Evolutionary conservation across 2,113 vertebrate species (phyloP).

Genomic region (Limnothrissa miodon): DNA sequence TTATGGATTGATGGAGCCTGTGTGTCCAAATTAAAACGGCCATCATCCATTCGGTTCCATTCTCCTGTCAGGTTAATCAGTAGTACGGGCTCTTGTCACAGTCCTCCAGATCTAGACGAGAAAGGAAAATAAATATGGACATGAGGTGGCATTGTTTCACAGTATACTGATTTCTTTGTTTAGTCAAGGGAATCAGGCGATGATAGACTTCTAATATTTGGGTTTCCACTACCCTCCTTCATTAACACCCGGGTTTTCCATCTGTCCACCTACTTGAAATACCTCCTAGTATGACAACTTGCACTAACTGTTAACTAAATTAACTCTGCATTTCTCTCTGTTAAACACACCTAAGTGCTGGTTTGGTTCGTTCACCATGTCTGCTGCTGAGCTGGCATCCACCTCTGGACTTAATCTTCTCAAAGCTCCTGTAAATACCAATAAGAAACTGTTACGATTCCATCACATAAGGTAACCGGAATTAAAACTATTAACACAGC

Average conservation of each 20-base stretch:
- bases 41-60: background rate
- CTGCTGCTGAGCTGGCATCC: slow-evolving; percentile 40
- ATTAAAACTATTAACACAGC: too few species aligned
- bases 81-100: slow-evolving; percentile 64
- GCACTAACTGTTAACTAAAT: background rate
- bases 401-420: slow-evolving; percentile 41
- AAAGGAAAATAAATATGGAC: background rate
- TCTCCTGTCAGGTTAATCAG: slow-evolving; percentile 31
- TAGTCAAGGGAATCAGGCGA: too few species aligned
- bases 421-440: slow-evolving; percentile 51
- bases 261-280: too few species aligned
- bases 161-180: too few species aligned
- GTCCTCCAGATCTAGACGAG: slow-evolving; percentile 58
- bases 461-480: background rate
- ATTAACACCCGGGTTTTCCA: too few species aligned
- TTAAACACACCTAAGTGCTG: slow-evolving; percentile 54
- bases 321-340: slow-evolving; percentile 41
- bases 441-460: background rate
- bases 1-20: background rate
- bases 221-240: too few species aligned
- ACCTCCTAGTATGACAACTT: too few species aligned
- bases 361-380: slow-evolving; percentile 52
- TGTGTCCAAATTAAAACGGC: background rate
- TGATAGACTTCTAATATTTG: too few species aligned
- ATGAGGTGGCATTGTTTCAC: background rate